Percentiles rank a stretch among this genome's conserved stretches.
These are phyloP conservation scores for Lydus trimaculatus DNA, from an alignment of 2,888 invertebrate species.

Conservation along the genomic window DNA sequence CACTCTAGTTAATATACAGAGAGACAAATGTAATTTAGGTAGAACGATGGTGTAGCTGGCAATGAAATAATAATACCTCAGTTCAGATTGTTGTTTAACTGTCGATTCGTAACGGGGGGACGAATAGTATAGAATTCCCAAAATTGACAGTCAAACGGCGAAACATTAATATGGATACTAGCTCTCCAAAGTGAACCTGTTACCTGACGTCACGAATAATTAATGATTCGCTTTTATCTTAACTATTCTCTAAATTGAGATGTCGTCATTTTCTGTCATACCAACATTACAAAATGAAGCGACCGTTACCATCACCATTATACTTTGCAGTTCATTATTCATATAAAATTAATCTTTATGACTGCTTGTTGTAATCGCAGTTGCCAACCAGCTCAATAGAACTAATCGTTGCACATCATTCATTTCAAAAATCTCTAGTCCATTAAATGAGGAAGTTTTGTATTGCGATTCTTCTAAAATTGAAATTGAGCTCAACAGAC, in stretches of 20 bases:
- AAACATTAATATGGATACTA: slow-evolving; percentile 29
- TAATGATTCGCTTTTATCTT: slow-evolving; percentile 50
- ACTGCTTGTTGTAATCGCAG: slow-evolving; percentile 18
- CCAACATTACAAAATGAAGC: slow-evolving; percentile 47
- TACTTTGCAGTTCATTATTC: slow-evolving; percentile 51
- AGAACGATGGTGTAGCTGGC: too few species aligned
- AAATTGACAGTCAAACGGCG: slow-evolving; percentile 18
- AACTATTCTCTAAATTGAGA: slow-evolving; percentile 50
- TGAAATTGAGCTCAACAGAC: too few species aligned
- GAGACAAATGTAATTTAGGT: background rate
- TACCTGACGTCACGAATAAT: slow-evolving; percentile 50
- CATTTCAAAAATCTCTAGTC: background rate
- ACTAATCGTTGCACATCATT: background rate
- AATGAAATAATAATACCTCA: too few species aligned
- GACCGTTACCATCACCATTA: slow-evolving; percentile 49
- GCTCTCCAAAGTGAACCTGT: slow-evolving; percentile 31
- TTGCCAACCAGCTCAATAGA: slow-evolving; percentile 5
- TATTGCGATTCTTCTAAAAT: too few species aligned
- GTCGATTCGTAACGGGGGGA: background rate
- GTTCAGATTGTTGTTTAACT: background rate
- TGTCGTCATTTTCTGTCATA: slow-evolving; percentile 50
- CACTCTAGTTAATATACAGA: background rate
- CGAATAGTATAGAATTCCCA: background rate
- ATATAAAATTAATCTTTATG: slow-evolving; percentile 48
- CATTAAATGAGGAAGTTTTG: background rate